Base-by-base conservation (phyloP, 2,797 vertebrate genomes). In the Calcarius lapponicus region DNA sequence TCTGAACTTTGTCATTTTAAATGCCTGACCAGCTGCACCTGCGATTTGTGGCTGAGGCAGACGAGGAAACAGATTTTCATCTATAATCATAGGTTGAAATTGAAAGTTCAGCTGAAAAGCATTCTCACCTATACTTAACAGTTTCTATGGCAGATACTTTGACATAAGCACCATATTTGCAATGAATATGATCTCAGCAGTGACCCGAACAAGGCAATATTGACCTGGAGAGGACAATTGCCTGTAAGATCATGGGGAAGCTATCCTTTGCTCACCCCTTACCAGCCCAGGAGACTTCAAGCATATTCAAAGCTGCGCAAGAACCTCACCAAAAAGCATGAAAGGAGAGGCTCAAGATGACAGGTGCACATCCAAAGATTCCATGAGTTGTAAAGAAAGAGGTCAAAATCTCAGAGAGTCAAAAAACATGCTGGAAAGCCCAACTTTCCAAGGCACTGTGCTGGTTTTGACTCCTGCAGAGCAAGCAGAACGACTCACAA, bases 1-100 rank as follows among this genome's bases (percentile, higher is more conserved):
- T 74, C 58, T 11, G 31, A 54, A 36, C 78, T 84, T 22, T 53
- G 12, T 34, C 40, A 60, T 80, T 86, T 73, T 38, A 90, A 90
- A 70, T 50, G 45, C 56, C 78, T 67, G 48, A 71, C 29, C 76
- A 84, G 51, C 32, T 94, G 79, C 83, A 92, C 70, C 62, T 88
- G 70, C 17, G 73, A 56, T n/a, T 73, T 1, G 0, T 45, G 32
- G 40, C 43, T 72, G 58, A 84, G 53, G 70, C 7, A 10, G 48
- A 53, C 20, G 28, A 86, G 51, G 62, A 82, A n/a, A 43, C 9
- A 57, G 22, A 57, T 92, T 90, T 90, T 90, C 13, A 47, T 40
- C 48, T 74, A 15, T 20, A 80, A 65, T 66, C 9, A 4, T 2
- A 1, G 2, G 36, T 0, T 82, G 58, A 92, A 93, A 92, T 64